Percentiles rank a stretch among this genome's conserved stretches.
These are phyloP conservation scores for Phorcus lineatus DNA, from an alignment of 2,888 invertebrate genomes.

Conservation along the genomic window DNA sequence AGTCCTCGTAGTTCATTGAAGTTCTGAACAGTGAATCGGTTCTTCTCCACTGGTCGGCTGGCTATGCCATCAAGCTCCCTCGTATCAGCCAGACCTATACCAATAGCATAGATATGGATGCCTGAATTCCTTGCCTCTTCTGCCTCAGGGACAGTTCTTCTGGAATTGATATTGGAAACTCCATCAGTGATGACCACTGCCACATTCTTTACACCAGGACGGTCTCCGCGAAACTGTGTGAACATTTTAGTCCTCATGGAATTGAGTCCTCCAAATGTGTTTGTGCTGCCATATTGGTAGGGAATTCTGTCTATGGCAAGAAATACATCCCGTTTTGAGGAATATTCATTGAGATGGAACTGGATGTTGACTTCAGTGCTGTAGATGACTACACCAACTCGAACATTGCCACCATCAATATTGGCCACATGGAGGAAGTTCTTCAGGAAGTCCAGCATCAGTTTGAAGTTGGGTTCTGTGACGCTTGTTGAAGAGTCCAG, in stretches of 20 bases:
- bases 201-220: constrained; percentile 52
- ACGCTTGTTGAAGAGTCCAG: constrained; percentile 67
- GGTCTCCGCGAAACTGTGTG: constrained; percentile 58
- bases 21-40: constrained; percentile 49
- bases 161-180: constrained; percentile 66
- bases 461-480: constrained; percentile 51
- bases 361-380: constrained; percentile 53
- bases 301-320: constrained; percentile 56
- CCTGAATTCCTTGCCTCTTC: constrained; percentile 44
- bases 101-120: constrained; percentile 57
- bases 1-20: constrained; percentile 49
- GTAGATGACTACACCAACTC: constrained; percentile 57
- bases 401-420: constrained; percentile 56
- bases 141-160: constrained; percentile 65
- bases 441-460: constrained; percentile 53
- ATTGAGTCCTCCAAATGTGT: constrained; percentile 60
- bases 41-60: constrained; percentile 41
- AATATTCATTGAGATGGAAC: constrained; percentile 54
- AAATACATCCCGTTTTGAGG: constrained; percentile 45
- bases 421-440: constrained; percentile 49
- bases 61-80: constrained; percentile 55
- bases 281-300: constrained; percentile 66
- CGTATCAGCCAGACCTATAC: constrained; percentile 53
- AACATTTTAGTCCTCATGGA: constrained; percentile 63
- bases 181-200: constrained; percentile 69